Evolutionary conservation across 2,888 invertebrate genomes (phyloP).

Genomic region (Eristalinus sepulchralis): DNA sequence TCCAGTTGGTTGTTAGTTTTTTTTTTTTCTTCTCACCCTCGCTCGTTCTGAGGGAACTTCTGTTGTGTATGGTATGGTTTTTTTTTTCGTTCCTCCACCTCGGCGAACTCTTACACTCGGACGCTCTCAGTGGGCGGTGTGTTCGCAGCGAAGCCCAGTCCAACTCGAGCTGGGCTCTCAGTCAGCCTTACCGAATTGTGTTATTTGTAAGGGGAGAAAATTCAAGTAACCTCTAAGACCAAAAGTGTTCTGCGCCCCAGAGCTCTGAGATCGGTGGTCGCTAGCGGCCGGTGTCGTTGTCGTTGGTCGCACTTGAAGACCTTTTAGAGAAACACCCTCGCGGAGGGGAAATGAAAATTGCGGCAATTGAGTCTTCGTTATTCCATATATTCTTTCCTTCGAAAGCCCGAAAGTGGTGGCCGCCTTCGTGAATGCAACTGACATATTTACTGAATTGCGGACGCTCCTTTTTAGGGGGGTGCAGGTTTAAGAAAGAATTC

Average conservation of each 20-base stretch:
- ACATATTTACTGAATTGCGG: conserved; percentile 59
- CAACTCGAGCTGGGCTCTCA: conserved; percentile 46
- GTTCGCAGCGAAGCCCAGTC: conserved; percentile 22
- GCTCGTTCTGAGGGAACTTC: neutral
- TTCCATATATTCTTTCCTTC: too few species aligned
- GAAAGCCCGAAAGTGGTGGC: conserved; percentile 21
- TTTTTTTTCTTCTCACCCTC: too few species aligned
- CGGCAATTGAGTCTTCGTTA: conserved; percentile 56
- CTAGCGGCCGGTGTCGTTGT: neutral
- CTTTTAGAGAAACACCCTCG: conserved; percentile 36
- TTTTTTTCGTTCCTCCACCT: neutral
- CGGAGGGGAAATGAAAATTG: conserved; percentile 15
- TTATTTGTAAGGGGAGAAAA: conserved; percentile 18
- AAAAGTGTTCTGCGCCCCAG: conserved; percentile 59
- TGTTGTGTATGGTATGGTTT: neutral
- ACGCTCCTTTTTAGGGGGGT: conserved; percentile 26
- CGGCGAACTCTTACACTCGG: conserved; percentile 21
- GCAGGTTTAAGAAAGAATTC: conserved; percentile 33
- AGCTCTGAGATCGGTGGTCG: conserved; percentile 24
- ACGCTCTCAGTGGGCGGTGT: conserved; percentile 32
- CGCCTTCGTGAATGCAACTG: conserved; percentile 61
- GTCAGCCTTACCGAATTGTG: neutral
- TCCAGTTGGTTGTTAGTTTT: conserved; percentile 22
- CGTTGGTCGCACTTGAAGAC: neutral
- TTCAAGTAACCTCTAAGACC: conserved; percentile 64